Percentiles rank a stretch among this genome's conserved stretches.
phyloP scores from a whole-genome alignment of 2,113 vertebrate genomes.

The Acrocephalus kingi region DNA sequence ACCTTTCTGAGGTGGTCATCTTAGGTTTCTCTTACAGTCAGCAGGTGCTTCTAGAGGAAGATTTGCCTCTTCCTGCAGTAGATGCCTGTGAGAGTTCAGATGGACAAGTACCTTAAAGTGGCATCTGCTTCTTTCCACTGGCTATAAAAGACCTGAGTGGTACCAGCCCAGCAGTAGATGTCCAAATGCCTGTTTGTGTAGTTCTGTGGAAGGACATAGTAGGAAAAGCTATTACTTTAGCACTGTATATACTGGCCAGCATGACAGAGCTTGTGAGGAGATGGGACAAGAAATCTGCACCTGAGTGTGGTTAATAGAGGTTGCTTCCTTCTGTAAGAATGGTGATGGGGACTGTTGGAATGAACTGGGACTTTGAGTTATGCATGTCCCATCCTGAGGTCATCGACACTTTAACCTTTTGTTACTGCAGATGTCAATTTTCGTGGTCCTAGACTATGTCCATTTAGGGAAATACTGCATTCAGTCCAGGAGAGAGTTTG shows the following conservation, averaged over 20 bases:
- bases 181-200: not conserved
- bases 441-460: not conserved
- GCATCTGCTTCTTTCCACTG: not conserved
- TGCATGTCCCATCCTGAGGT: rapidly evolving
- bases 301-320: not conserved
- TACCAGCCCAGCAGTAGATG: not conserved
- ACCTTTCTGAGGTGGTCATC: not conserved
- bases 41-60: not conserved
- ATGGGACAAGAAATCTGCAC: not conserved
- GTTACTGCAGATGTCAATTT: not conserved
- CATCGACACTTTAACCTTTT: not conserved
- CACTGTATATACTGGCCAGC: not conserved
- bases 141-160: not conserved
- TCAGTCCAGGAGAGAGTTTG: not conserved
- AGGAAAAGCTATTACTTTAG: not conserved
- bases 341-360: not conserved
- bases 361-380: not conserved
- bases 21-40: not conserved
- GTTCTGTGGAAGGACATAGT: not conserved
- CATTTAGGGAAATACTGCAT: not conserved
- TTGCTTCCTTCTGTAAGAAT: not conserved
- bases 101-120: not conserved
- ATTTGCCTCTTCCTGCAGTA: not conserved
- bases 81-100: not conserved
- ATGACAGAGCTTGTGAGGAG: not conserved